Evolutionary conservation across 2,113 vertebrate genomes (phyloP).

Genomic region (Lontra canadensis): DNA sequence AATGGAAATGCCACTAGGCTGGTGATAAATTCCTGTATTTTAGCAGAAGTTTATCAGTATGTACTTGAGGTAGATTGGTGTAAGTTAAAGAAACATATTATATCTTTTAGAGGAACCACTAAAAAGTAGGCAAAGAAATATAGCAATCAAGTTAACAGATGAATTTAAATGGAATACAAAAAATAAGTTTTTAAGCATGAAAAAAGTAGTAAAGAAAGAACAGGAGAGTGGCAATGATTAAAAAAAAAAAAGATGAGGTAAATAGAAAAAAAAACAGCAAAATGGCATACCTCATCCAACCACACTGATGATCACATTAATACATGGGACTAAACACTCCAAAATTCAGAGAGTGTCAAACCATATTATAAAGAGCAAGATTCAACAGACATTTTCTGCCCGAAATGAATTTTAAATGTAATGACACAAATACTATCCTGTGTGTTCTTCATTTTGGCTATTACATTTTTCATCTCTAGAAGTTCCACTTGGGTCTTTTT

Average conservation of each 20-base stretch:
- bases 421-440: background rate
- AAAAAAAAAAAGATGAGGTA: background rate
- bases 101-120: background rate
- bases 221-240: background rate
- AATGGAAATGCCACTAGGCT: background rate
- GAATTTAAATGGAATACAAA: background rate
- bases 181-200: background rate
- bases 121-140: background rate
- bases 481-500: background rate
- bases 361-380: background rate
- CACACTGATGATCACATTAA: background rate
- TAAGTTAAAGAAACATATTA: background rate
- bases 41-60: background rate
- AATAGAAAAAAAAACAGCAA: background rate
- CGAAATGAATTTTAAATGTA: background rate
- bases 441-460: background rate
- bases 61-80: background rate
- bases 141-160: background rate
- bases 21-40: background rate
- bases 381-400: background rate
- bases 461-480: background rate
- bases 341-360: background rate
- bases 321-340: background rate
- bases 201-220: background rate
- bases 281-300: background rate